phyloP scores from a whole-genome alignment of 1,140 invertebrate genomes.

The Conus ventricosus region DNA sequence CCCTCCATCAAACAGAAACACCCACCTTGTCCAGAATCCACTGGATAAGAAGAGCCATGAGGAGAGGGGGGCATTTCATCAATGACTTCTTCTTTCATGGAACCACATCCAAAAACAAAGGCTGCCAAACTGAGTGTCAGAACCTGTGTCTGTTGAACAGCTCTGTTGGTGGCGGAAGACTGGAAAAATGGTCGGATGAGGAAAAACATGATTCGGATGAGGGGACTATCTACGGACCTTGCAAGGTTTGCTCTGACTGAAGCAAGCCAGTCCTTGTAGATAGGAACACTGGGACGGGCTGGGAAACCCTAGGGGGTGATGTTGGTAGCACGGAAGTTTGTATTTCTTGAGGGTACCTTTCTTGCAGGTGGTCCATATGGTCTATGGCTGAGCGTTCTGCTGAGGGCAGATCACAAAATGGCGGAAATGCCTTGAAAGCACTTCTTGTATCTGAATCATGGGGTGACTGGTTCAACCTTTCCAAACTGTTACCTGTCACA shows the following conservation, averaged over 20 bases:
- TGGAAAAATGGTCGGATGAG: not conserved
- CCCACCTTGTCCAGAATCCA: not conserved
- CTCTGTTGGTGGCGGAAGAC: not conserved
- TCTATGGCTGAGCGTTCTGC: not conserved
- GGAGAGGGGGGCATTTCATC: not conserved
- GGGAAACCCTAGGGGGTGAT: not conserved
- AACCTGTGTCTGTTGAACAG: not conserved
- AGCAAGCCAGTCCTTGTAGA: not conserved
- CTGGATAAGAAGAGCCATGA: not conserved
- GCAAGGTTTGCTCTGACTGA: not conserved
- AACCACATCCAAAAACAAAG: not conserved
- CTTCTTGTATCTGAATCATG: not conserved
- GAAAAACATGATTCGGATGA: not conserved
- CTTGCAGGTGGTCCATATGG: no score
- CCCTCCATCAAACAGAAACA: not conserved
- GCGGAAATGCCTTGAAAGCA: not conserved
- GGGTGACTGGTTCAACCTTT: not conserved
- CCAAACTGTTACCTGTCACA: not conserved
- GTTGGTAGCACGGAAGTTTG: not conserved
- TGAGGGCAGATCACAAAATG: not conserved
- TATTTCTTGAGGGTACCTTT: not conserved
- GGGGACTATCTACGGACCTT: not conserved
- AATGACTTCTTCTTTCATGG: not conserved
- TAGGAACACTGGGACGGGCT: not conserved
- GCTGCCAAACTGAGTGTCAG: not conserved